These are phyloP conservation scores for Melipona beecheii DNA, from an alignment of 2,888 invertebrate genomes.

Conservation along the genomic window DNA sequence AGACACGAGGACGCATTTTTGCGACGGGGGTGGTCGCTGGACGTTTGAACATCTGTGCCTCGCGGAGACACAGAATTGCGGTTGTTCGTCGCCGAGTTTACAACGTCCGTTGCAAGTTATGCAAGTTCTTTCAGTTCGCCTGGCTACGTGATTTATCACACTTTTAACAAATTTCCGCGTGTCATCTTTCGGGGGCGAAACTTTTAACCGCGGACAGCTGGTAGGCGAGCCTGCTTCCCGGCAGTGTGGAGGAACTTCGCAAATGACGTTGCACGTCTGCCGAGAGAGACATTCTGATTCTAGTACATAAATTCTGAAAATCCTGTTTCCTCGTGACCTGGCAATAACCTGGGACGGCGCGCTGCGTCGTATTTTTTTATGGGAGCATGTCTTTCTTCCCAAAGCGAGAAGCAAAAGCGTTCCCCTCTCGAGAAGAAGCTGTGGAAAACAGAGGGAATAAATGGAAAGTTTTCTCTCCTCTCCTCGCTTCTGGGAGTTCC, in stretches of 20 bases:
- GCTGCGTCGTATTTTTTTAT: background rate
- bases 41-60: constrained; percentile 35
- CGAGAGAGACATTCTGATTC: background rate
- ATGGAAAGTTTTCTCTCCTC: background rate
- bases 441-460: background rate
- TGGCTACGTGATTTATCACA: constrained; percentile 38
- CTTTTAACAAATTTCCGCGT: constrained; percentile 48
- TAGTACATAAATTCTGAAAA: constrained; percentile 2
- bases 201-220: background rate
- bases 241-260: background rate
- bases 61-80: constrained; percentile 12
- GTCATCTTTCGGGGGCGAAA: constrained; percentile 1
- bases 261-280: background rate
- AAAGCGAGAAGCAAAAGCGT: background rate
- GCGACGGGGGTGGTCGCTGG: background rate
- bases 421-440: background rate
- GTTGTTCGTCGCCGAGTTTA: constrained; percentile 32
- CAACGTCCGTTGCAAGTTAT: constrained; percentile 29
- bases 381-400: background rate
- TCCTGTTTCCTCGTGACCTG: background rate
- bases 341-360: background rate
- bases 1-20: background rate
- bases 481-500: background rate
- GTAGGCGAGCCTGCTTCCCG: background rate
- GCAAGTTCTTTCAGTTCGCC: constrained; percentile 27